phyloP scores from a whole-genome alignment of 2,113 vertebrate species.

The Mustela nigripes region DNA sequence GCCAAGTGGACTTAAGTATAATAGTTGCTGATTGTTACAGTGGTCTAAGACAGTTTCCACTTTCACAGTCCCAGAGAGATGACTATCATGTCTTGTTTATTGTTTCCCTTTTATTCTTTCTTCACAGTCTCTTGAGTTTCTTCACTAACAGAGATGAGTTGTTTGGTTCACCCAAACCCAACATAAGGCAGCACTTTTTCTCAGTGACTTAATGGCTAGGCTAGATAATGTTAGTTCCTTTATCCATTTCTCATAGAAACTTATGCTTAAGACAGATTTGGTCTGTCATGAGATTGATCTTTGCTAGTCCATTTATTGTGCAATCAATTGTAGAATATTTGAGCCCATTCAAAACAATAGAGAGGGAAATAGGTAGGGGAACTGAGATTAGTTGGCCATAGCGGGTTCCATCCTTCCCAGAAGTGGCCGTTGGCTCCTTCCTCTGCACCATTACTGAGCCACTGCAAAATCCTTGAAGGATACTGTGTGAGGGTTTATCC shows the following conservation, averaged over 20 bases:
- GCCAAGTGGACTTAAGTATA: background rate
- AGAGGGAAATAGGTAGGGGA: background rate
- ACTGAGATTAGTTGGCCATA: background rate
- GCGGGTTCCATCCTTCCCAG: background rate
- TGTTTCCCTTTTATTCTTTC: background rate
- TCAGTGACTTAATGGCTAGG: background rate
- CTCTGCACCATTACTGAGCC: background rate
- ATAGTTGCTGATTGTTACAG: background rate
- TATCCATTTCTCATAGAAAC: constrained; percentile 27
- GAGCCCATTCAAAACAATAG: background rate
- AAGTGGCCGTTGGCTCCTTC: background rate
- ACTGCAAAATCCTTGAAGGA: background rate
- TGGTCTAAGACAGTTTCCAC: background rate
- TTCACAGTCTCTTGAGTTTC: background rate
- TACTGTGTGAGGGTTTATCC: background rate
- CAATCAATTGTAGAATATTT: background rate
- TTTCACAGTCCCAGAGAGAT: background rate
- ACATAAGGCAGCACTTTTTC: background rate
- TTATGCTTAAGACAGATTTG: background rate
- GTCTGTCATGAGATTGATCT: background rate
- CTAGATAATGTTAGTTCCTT: background rate
- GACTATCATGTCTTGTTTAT: background rate
- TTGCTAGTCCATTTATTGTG: background rate
- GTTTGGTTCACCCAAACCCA: background rate
- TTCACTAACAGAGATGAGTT: constrained; percentile 12